Evolutionary conservation across 2,888 invertebrate genomes (phyloP).

Genomic region (Trachelus iudaicus): DNA sequence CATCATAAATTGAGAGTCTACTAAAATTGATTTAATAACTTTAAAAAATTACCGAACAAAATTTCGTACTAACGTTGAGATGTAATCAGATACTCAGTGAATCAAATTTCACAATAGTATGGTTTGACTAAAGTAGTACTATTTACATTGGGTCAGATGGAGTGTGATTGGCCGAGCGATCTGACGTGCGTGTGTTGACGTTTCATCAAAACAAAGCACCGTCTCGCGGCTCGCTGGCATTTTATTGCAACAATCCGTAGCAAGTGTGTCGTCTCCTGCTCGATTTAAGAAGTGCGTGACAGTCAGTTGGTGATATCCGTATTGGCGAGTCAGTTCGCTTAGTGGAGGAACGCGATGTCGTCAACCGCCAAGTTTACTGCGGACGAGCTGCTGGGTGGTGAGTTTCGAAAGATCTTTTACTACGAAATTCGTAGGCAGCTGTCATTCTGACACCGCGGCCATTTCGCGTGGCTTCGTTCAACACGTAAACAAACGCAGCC

Average conservation of each 20-base stretch:
- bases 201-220: constrained; percentile 61
- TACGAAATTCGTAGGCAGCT: constrained; percentile 31
- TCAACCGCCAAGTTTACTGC: constrained; percentile 51
- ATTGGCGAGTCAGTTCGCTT: not conserved
- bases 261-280: constrained; percentile 37
- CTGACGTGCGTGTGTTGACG: constrained; percentile 55
- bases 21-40: not conserved
- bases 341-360: constrained; percentile 43
- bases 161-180: constrained; percentile 39
- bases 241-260: constrained; percentile 46
- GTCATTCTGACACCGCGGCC: constrained; percentile 50
- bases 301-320: not conserved
- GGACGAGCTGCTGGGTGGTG: constrained; percentile 58
- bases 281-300: not conserved
- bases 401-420: constrained; percentile 30
- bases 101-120: not conserved
- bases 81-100: not conserved
- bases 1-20: not conserved
- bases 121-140: constrained; percentile 26
- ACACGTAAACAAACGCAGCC: constrained; percentile 41
- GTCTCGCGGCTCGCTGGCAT: constrained; percentile 42
- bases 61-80: not conserved
- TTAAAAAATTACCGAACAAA: not conserved
- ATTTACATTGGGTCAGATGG: constrained; percentile 39
- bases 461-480: constrained; percentile 47